Percentiles rank a stretch among this genome's conserved stretches.
These are phyloP conservation scores for Megaceryle torquata DNA, from an alignment of 2,113 vertebrate species.

Conservation along the genomic window DNA sequence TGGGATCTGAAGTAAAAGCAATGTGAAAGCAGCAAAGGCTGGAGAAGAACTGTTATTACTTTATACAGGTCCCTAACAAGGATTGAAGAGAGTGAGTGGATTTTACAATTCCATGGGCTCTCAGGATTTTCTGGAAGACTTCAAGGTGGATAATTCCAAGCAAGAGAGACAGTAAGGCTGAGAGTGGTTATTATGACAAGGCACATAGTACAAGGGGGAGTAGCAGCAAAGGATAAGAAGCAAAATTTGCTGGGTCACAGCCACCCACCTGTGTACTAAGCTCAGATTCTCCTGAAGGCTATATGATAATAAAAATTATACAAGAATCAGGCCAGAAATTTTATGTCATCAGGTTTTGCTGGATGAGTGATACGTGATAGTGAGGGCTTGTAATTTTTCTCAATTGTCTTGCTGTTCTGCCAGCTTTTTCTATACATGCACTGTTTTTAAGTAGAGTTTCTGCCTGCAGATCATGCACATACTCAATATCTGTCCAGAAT, in stretches of 20 bases:
- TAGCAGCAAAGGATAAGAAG: not conserved
- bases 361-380: not conserved
- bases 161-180: not conserved
- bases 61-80: not conserved
- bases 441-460: not conserved
- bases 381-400: not conserved
- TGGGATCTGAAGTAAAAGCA: not conserved
- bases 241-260: not conserved
- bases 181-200: not conserved
- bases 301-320: not conserved
- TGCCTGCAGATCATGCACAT: not conserved
- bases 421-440: not conserved
- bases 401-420: not conserved
- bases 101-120: not conserved
- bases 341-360: not conserved
- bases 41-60: not conserved
- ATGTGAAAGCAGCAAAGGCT: not conserved
- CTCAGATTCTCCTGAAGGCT: not conserved
- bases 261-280: not conserved
- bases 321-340: not conserved
- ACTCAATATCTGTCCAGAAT: not conserved
- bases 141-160: not conserved
- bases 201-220: accelerated
- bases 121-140: not conserved
- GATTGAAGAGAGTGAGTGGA: not conserved